Evolutionary conservation across 2,113 vertebrate genomes (phyloP).

Genomic region (Spheniscus mendiculus): DNA sequence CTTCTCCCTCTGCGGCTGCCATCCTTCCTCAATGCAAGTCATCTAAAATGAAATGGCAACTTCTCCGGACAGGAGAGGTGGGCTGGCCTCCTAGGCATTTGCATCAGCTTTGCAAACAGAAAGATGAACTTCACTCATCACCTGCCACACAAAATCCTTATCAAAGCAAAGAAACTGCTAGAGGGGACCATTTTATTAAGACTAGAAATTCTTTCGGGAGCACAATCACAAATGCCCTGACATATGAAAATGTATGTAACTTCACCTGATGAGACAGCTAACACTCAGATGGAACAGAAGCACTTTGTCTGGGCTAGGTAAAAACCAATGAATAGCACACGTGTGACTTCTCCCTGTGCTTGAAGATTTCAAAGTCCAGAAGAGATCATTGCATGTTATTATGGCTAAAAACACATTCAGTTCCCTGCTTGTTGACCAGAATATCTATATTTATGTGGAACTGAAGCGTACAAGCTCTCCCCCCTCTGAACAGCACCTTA

Average conservation of each 20-base stretch:
- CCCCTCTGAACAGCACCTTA: neutral
- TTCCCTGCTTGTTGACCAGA: neutral
- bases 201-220: constrained; percentile 30
- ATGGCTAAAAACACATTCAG: neutral
- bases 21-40: neutral
- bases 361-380: neutral
- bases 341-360: neutral
- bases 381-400: neutral
- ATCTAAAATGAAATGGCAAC: neutral
- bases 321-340: neutral
- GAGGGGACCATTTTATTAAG: constrained; percentile 38
- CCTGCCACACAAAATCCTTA: constrained; percentile 48
- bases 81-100: neutral
- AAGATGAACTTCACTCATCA: constrained; percentile 50
- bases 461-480: neutral
- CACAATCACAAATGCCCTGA: constrained; percentile 42
- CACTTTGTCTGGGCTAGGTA: neutral
- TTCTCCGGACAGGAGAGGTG: neutral
- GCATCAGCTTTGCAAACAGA: constrained; percentile 49
- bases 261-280: constrained; percentile 56
- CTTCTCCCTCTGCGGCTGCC: neutral
- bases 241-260: constrained; percentile 41
- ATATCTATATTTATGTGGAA: neutral
- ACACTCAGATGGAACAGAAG: constrained; percentile 32
- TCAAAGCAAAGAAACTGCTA: constrained; percentile 14